Conservation (phyloP, 2,113 vertebrate species). For the Oreochromis tanganicae region DNA sequence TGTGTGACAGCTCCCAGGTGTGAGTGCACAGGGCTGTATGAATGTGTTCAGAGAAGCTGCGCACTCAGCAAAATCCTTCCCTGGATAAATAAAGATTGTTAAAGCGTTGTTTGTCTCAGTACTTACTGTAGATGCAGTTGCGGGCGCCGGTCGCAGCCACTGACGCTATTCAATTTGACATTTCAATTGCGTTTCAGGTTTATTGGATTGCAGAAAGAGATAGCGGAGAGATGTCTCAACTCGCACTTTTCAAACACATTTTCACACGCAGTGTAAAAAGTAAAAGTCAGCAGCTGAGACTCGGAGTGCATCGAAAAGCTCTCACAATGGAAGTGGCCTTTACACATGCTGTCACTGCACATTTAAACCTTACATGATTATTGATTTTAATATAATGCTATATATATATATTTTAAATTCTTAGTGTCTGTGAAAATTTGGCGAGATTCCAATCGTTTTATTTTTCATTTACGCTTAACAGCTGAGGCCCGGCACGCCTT, state of each 20-base stretch:
- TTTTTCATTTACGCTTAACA: background rate
- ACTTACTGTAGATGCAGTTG: background rate
- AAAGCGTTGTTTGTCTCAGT: slow-evolving; percentile 33
- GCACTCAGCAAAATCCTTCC: slow-evolving; percentile 33
- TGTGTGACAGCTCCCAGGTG: slow-evolving; percentile 37
- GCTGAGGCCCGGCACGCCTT: background rate
- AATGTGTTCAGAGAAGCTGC: slow-evolving; percentile 9
- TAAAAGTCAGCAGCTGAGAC: background rate
- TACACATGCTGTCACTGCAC: background rate
- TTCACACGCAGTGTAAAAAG: background rate
- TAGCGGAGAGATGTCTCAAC: background rate
- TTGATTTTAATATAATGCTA: background rate
- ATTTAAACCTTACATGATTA: background rate
- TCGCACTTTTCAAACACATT: slow-evolving; percentile 10
- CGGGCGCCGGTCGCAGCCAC: background rate
- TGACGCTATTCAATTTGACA: slow-evolving; percentile 27
- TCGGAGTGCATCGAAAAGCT: background rate
- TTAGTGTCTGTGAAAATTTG: background rate
- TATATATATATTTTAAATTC: background rate
- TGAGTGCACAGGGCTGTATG: background rate
- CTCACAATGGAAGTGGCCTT: background rate
- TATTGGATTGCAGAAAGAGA: slow-evolving; percentile 11
- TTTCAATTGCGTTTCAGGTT: slow-evolving; percentile 25
- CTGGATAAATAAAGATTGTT: slow-evolving; percentile 48
- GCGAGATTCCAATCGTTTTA: background rate